phyloP scores from a whole-genome alignment of 2,113 vertebrate genomes.

The Dinomys branickii region DNA sequence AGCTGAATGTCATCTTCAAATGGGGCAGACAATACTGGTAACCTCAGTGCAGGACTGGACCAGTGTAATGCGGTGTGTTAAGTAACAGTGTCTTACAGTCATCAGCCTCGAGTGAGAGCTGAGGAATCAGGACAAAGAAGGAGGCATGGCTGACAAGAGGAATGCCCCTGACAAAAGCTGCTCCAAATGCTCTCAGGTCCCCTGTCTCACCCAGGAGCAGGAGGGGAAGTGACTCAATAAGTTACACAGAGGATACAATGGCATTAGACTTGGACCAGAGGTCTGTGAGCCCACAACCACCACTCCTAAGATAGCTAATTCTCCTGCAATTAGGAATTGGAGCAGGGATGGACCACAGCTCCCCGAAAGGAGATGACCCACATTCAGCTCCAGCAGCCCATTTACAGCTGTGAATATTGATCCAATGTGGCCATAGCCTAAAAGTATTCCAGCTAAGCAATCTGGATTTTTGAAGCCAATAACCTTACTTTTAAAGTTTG shows the following conservation, averaged over 20 bases:
- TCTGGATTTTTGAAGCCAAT: background rate
- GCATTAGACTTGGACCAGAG: background rate
- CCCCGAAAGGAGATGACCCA: rapidly evolving
- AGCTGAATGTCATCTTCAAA: background rate
- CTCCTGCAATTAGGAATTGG: background rate
- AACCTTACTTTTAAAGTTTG: background rate
- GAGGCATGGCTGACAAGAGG: rapidly evolving
- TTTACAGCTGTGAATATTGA: background rate
- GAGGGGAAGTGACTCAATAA: background rate
- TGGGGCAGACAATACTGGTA: rapidly evolving
- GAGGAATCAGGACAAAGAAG: rapidly evolving
- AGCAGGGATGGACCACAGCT: rapidly evolving
- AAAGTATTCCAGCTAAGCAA: background rate
- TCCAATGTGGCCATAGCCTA: background rate
- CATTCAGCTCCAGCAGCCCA: background rate
- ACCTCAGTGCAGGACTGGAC: background rate
- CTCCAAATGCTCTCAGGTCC: background rate
- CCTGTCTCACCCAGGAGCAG: background rate
- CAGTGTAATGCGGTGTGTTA: rapidly evolving
- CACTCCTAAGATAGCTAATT: no score
- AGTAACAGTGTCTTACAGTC: rapidly evolving
- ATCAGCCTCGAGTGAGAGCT: rapidly evolving
- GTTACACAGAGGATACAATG: background rate
- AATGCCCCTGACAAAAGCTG: background rate
- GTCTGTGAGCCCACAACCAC: background rate